These are phyloP conservation scores for Trissolcus basalis DNA, from an alignment of 1,140 invertebrate genomes.

Conservation along the genomic window DNA sequence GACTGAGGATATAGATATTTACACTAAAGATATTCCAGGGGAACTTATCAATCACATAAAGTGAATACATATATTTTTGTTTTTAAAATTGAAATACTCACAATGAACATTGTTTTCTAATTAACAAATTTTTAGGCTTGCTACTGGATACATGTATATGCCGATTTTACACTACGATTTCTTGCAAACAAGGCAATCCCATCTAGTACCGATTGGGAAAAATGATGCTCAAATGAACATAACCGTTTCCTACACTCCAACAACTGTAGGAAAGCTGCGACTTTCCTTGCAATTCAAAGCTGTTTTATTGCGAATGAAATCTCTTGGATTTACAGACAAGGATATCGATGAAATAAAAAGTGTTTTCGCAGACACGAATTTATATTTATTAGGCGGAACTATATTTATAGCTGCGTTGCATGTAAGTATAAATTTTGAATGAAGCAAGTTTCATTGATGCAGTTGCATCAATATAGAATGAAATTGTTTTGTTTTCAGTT, in stretches of 20 bases:
- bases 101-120: background rate
- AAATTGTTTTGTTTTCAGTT: conserved; percentile 87
- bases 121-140: conserved; percentile 76
- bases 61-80: conserved; percentile 61
- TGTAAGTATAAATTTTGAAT: conserved; percentile 86
- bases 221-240: conserved; percentile 79
- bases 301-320: conserved; percentile 84
- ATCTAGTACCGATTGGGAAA: conserved; percentile 81
- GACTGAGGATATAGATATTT: conserved; percentile 80
- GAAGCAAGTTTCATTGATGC: too few relatives aligned
- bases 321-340: conserved; percentile 92
- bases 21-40: conserved; percentile 78
- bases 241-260: conserved; percentile 79
- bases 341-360: conserved; percentile 98
- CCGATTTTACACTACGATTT: conserved; percentile 90
- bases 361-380: conserved; percentile 96
- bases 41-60: conserved; percentile 79
- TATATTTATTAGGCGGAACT: conserved; percentile 94
- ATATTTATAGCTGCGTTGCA: conserved; percentile 94
- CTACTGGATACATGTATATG: conserved; percentile 83
- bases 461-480: too few relatives aligned
- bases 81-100: too few relatives aligned
- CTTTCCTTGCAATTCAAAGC: conserved; percentile 88
- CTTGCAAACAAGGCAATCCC: conserved; percentile 84
- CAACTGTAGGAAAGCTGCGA: conserved; percentile 82